Percentiles rank a stretch among this genome's conserved stretches.
phyloP scores from a whole-genome alignment of 1,140 invertebrate genomes.

The Mya arenaria region DNA sequence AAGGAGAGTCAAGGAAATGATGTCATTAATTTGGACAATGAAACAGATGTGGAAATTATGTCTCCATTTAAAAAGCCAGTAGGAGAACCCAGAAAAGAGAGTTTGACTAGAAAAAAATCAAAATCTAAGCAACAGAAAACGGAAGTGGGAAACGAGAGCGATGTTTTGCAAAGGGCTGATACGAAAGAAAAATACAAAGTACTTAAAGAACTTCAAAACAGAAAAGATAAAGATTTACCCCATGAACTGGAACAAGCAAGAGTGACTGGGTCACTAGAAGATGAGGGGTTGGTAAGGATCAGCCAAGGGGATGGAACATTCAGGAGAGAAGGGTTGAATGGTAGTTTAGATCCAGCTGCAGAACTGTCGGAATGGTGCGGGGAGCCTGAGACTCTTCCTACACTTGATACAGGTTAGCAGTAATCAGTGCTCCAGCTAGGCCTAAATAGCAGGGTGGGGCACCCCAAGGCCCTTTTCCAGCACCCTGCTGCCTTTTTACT shows the following conservation, averaged over 20 bases:
- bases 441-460: too few species aligned
- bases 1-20: not conserved
- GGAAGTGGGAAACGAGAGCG: not conserved
- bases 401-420: conserved; percentile 26
- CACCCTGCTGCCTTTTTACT: too few species aligned
- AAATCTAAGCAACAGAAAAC: too few species aligned
- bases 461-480: too few species aligned
- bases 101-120: not conserved
- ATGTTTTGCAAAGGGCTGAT: not conserved
- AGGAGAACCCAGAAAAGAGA: not conserved
- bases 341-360: conserved; percentile 40
- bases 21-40: too few species aligned
- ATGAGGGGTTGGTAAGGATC: not conserved
- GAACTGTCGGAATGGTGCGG: conserved; percentile 40
- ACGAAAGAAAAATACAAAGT: not conserved
- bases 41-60: not conserved
- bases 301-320: not conserved
- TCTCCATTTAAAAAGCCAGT: not conserved
- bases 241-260: not conserved
- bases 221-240: not conserved
- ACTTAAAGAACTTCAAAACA: not conserved
- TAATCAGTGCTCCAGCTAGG: too few species aligned
- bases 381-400: conserved; percentile 34
- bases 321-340: conserved; percentile 7
- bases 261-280: not conserved